Conservation (phyloP, 1,140 invertebrate species). For the Tribolium castaneum region DNA sequence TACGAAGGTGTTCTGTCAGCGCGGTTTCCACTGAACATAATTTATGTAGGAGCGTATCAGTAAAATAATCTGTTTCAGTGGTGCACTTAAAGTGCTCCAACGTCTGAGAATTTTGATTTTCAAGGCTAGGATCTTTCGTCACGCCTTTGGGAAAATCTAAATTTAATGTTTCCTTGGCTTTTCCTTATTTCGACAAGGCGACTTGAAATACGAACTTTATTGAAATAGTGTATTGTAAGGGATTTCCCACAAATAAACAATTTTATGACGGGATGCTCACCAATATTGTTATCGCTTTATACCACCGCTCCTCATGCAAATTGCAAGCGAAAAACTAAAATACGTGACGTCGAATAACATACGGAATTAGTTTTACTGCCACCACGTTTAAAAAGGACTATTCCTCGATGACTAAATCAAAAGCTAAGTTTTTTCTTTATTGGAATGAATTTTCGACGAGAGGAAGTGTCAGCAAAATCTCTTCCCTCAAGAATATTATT, state of each 20-base stretch:
- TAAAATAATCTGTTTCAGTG: not conserved
- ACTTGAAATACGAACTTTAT: slow-evolving; percentile 7
- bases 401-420: not conserved
- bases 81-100: not conserved
- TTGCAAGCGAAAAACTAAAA: not conserved
- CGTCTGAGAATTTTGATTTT: not conserved
- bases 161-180: not conserved
- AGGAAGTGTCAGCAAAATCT: not conserved
- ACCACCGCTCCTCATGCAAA: not conserved
- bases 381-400: too few species aligned
- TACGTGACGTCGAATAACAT: too few species aligned
- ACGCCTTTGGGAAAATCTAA: not conserved
- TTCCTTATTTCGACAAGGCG: slow-evolving; percentile 1
- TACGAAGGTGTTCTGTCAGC: not conserved
- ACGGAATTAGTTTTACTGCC: too few species aligned
- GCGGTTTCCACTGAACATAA: not conserved
- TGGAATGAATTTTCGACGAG: not conserved
- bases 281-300: not conserved
- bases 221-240: not conserved
- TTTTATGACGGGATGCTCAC: not conserved
- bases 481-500: not conserved
- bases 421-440: not conserved
- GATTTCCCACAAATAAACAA: not conserved
- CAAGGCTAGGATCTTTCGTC: not conserved
- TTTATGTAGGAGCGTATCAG: not conserved